Evolutionary conservation across 2,113 vertebrate species (phyloP).

Genomic region (Larimichthys polyactis): DNA sequence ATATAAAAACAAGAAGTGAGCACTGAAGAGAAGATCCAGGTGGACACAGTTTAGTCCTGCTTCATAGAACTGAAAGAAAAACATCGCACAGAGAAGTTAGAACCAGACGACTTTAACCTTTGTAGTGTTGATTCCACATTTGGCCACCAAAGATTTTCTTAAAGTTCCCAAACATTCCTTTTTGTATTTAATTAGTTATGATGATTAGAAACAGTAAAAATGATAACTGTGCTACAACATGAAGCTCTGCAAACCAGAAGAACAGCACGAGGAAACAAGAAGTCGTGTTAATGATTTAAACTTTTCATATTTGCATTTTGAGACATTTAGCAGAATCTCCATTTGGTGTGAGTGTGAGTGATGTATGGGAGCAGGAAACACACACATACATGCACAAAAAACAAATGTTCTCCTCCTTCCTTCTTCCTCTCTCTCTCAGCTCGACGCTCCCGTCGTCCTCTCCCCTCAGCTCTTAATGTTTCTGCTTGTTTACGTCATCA

Average conservation of each 20-base stretch:
- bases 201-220: neutral
- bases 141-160: neutral
- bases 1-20: neutral
- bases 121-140: too few relatives aligned
- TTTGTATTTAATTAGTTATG: neutral
- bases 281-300: neutral
- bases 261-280: neutral
- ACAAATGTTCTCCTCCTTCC: neutral
- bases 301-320: neutral
- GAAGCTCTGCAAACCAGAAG: neutral
- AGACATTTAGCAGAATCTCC: neutral
- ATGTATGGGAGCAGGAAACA: constrained; percentile 7
- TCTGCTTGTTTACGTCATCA: constrained; percentile 70
- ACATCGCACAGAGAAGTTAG: neutral
- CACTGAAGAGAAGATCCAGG: neutral
- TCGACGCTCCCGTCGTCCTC: constrained; percentile 59
- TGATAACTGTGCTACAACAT: neutral
- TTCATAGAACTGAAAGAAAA: neutral
- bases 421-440: constrained; percentile 53
- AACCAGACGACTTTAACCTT: too few relatives aligned
- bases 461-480: constrained; percentile 71
- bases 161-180: neutral
- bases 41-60: neutral
- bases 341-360: constrained; percentile 15
- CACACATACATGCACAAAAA: constrained; percentile 7